Conservation (phyloP, 2,797 vertebrate species). For the Urocyon cinereoargenteus region DNA sequence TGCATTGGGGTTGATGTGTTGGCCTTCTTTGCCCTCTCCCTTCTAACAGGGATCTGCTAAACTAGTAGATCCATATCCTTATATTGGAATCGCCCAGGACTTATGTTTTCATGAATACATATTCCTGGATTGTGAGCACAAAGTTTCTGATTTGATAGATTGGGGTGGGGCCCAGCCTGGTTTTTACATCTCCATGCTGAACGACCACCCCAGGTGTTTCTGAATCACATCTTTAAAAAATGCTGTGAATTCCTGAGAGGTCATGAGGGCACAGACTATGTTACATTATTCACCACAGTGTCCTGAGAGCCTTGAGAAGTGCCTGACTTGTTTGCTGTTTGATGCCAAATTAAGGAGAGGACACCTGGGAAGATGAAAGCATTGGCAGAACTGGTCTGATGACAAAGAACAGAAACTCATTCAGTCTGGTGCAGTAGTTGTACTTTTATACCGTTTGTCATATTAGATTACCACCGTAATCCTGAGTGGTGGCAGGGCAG, state of each 20-base stretch:
- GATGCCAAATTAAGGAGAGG: too few relatives aligned
- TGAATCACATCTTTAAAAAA: neutral
- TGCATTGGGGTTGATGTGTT: neutral
- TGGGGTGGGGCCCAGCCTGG: neutral
- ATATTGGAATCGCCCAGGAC: neutral
- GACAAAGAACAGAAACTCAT: neutral
- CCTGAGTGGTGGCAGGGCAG: neutral
- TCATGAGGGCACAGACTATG: neutral
- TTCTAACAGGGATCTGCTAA: neutral
- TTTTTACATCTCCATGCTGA: too few relatives aligned
- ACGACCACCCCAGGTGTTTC: neutral
- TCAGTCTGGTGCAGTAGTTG: neutral
- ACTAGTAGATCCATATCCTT: neutral
- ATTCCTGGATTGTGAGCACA: neutral
- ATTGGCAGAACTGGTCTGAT: neutral
- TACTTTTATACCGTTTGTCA: neutral
- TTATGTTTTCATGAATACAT: neutral
- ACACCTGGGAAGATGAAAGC: neutral
- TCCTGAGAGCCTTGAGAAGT: neutral
- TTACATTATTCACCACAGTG: neutral
- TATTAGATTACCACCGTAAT: neutral
- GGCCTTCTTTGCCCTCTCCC: neutral
- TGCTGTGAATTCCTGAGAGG: neutral
- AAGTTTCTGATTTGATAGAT: neutral
- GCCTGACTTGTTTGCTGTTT: neutral